Base-by-base conservation (phyloP, 2,888 invertebrate species). In the Magallana nippona region DNA sequence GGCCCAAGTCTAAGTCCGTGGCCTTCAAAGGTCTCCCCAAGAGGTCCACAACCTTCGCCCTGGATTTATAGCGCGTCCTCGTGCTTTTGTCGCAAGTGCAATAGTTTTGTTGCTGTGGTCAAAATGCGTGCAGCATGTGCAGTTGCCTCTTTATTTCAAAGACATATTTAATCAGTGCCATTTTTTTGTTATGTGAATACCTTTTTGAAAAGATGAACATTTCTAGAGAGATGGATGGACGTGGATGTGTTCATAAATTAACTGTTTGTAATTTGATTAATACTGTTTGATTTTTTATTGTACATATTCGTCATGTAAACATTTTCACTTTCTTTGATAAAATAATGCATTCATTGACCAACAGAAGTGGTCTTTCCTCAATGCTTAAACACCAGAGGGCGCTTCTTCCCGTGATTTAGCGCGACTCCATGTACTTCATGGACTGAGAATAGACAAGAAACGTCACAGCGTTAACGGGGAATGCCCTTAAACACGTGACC, bases 381-480 rank as follows among this genome's bases (percentile, higher is more conserved):
- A 8, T 44, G 44, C 8, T 44, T 44, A 44, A 8, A 44, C 44
- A 44, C 5, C 44, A 44, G 44, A 44, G 5, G 44, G 44, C 44
- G 44, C 44, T 5, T 44, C 44, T 44, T 8, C 44, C 8, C 44
- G 44, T 8, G 44, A 44, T 8, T 44, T 44, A 44, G 11, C 22
- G 15, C 5, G 80, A 58, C 81, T 89, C 89, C 17, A 90, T 82
- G 80, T 89, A 87, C 81, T 89, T 88, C 78, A 92, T 44, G 11
- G 87, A 84, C 79, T 91, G 90, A 22, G 91, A 87, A 83, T 93
- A 93, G 1, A 95, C 95, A 2, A 95, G 92, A 91, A 96, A 96
- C 32, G 95, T 95, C 22, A 95, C 95, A 22, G 96, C 96, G 94
- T 97, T 97, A 11, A 96, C 96, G 0, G 96, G 96, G 92, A 97